Base-by-base conservation (phyloP, 2,113 vertebrate species). In the Menura novaehollandiae region DNA sequence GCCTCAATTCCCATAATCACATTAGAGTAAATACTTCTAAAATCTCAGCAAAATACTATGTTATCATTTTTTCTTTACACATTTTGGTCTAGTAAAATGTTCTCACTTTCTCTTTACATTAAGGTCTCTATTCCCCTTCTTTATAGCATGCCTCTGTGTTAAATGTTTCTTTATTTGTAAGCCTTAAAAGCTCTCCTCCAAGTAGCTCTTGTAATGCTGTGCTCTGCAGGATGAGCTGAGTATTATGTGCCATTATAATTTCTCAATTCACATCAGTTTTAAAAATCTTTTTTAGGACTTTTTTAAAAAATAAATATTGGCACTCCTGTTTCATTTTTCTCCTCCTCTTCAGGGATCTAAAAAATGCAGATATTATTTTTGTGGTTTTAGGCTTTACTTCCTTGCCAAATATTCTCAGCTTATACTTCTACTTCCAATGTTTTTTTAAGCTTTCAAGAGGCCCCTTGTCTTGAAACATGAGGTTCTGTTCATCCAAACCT, bases 321-420 rank as follows among this genome's bases (percentile, higher is more conserved):
- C 96, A 95, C 33, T 96, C 51, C 23, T 75, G 26, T 37, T 92
- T 96, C 85, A 91, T 96, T 97, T 93, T 96, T 96, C 68, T 91
- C 28, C 55, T 84, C 21, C 56, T 94, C 95, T 94, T 91, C 46
- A 72, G 96, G 96, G 96, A 96, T 92, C 69, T 55, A 60, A 96
- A 97, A 96, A 92, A 96, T 93, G 96, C 66, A 96, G 96, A 97
- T 97, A 95, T 92, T 94, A 96, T 97, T 96, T 96, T 96, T 96
- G 96, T 93, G 96, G 95, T 60, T 96, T 96, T 53, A n/a, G 76
- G 72, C 76, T 90, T 85, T 92, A 84, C 72, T 94, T 92, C 88
- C 83, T 85, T 94, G 91, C 95, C 96, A 97, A 89, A 81, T 89
- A 94, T 82, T 91, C 83, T 89, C 68, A 89, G 68, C 69, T 96